Conservation (phyloP, 2,113 vertebrate genomes). For the Sphyrna mokarran region DNA sequence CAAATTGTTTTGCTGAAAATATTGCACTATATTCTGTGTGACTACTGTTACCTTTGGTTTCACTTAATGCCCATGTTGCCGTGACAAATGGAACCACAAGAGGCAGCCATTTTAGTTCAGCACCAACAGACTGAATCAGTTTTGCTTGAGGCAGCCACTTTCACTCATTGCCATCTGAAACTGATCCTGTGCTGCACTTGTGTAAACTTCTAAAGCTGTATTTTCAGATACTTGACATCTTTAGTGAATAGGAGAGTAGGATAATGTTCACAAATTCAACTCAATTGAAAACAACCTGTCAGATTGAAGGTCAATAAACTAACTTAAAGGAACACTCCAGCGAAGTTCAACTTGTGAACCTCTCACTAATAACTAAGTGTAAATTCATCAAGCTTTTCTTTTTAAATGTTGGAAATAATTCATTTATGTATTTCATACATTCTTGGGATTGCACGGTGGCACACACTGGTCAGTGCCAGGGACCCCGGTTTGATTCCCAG, state of each 20-base stretch:
- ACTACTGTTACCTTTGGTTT: neutral
- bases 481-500: too few relatives aligned
- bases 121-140: too few relatives aligned
- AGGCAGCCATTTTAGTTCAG: neutral
- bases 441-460: too few relatives aligned
- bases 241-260: neutral
- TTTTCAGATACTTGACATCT: neutral
- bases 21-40: neutral
- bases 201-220: neutral
- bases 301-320: slow-evolving; percentile 7
- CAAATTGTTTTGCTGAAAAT: neutral
- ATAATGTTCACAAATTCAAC: slow-evolving; percentile 10
- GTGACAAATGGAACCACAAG: neutral
- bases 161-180: slow-evolving; percentile 17
- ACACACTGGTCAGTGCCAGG: too few relatives aligned
- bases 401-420: neutral
- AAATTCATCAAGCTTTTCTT: neutral
- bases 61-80: neutral
- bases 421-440: neutral
- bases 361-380: neutral
- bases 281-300: slow-evolving; percentile 22
- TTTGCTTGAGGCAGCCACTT: neutral
- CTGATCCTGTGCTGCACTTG: neutral
- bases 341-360: neutral
- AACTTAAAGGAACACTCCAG: neutral